Conservation (phyloP, 2,113 vertebrate genomes). For the Antechinus stuartii region DNA sequence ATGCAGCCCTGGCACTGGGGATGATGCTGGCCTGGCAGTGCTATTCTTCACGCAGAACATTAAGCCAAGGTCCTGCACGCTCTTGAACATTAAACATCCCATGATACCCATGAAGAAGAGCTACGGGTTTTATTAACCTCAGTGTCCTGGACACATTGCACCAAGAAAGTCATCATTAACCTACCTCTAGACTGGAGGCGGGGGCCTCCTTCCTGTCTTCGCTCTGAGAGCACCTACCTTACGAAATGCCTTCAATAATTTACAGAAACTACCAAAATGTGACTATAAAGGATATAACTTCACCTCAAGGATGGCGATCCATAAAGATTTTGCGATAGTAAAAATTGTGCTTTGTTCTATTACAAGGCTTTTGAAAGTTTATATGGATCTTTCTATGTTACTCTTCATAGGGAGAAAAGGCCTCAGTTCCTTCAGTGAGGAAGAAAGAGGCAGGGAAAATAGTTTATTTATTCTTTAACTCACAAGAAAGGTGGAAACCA, state of each 20-base stretch:
- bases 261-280: conserved; percentile 86
- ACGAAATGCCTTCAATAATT: conserved; percentile 86
- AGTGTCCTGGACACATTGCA: conserved; percentile 83
- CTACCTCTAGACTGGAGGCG: conserved; percentile 84
- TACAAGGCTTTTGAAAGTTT: conserved; percentile 72
- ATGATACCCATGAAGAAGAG: conserved; percentile 88
- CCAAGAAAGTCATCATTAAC: conserved; percentile 85
- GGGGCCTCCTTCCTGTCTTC: conserved; percentile 80
- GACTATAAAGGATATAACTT: conserved; percentile 86
- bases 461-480: conserved; percentile 71
- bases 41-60: conserved; percentile 87
- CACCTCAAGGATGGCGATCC: conserved; percentile 79
- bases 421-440: conserved; percentile 2
- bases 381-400: conserved; percentile 8
- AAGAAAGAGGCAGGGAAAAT: conserved; percentile 52
- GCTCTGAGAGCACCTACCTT: conserved; percentile 78
- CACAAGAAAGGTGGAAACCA: conserved; percentile 50
- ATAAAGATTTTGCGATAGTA: conserved; percentile 80
- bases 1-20: conserved; percentile 76
- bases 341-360: conserved; percentile 70
- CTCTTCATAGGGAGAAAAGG: neutral
- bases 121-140: conserved; percentile 91
- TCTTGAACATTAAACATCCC: conserved; percentile 88
- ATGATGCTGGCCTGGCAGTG: conserved; percentile 82
- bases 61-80: conserved; percentile 86